Conservation (phyloP, 1,140 invertebrate species). For the Pogonus chalceus region DNA sequence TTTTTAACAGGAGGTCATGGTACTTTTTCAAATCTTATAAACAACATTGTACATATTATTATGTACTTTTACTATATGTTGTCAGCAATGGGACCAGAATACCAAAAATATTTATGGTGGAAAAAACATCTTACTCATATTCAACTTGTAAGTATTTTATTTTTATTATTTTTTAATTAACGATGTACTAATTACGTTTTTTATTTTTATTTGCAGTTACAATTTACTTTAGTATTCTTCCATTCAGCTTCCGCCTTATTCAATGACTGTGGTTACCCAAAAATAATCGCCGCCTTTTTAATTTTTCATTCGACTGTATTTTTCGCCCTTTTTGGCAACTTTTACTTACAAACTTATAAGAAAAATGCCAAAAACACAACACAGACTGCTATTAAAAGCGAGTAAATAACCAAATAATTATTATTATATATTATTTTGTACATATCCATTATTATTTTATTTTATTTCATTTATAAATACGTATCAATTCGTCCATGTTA, state of each 20-base stretch:
- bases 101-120: slow-evolving; percentile 91
- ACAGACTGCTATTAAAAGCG: neutral
- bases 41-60: slow-evolving; percentile 89
- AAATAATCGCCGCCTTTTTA: slow-evolving; percentile 60
- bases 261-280: slow-evolving; percentile 67
- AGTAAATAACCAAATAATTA: neutral
- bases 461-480: too few relatives aligned
- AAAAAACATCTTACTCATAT: slow-evolving; percentile 86
- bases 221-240: slow-evolving; percentile 65
- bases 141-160: slow-evolving; percentile 64
- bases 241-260: slow-evolving; percentile 66
- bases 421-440: neutral
- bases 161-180: slow-evolving; percentile 12
- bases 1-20: slow-evolving; percentile 69
- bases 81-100: slow-evolving; percentile 80
- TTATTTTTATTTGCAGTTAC: slow-evolving; percentile 42
- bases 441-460: too few relatives aligned
- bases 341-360: slow-evolving; percentile 75
- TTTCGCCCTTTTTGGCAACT: slow-evolving; percentile 82
- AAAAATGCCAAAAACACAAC: slow-evolving; percentile 38
- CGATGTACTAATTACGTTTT: neutral
- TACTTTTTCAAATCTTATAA: slow-evolving; percentile 84
- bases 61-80: slow-evolving; percentile 93
- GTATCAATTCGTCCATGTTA: too few relatives aligned
- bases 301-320: slow-evolving; percentile 84